These are phyloP conservation scores for Oncorhynchus gorbuscha DNA, from an alignment of 2,113 vertebrate species.

Conservation along the genomic window DNA sequence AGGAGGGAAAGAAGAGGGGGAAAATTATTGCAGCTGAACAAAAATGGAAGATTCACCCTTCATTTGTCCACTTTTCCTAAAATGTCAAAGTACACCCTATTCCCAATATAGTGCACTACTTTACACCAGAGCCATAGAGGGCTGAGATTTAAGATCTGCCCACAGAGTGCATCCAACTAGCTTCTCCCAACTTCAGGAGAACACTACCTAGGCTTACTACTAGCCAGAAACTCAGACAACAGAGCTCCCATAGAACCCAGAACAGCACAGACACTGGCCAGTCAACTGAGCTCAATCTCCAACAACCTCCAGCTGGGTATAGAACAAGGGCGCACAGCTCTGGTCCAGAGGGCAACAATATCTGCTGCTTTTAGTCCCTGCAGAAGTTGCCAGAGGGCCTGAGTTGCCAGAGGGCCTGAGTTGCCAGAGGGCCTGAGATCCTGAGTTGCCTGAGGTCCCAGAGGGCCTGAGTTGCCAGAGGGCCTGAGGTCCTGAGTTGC, in stretches of 20 bases:
- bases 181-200: neutral
- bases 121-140: neutral
- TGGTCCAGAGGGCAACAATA: too few species aligned
- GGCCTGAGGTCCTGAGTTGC: too few species aligned
- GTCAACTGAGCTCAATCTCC: neutral
- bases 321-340: neutral
- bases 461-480: too few species aligned
- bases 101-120: neutral
- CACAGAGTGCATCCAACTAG: neutral
- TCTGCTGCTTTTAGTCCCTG: too few species aligned
- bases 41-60: neutral
- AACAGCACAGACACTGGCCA: neutral
- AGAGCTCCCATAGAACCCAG: neutral
- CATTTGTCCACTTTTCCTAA: neutral
- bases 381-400: too few species aligned
- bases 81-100: neutral
- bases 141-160: neutral
- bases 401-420: too few species aligned
- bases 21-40: neutral
- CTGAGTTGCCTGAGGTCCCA: too few species aligned
- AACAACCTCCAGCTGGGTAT: neutral
- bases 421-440: too few species aligned
- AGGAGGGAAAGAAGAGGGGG: too few species aligned
- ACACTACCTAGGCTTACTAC: neutral
- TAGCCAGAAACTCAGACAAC: neutral